These are phyloP conservation scores for Chelonus formosanus DNA, from an alignment of 2,888 invertebrate genomes.

Conservation along the genomic window DNA sequence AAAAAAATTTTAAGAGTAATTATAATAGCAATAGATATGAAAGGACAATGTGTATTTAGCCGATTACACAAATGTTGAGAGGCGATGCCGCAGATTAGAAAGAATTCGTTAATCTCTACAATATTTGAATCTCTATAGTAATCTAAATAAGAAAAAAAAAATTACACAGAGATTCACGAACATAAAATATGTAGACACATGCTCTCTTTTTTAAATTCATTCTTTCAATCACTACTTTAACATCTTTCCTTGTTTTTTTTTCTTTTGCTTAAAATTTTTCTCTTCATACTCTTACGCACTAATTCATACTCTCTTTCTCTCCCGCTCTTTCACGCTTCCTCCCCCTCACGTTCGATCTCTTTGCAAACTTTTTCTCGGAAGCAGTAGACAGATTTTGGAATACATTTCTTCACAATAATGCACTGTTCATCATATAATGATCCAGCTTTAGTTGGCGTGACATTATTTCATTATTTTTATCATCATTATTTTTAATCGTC, in stretches of 20 bases:
- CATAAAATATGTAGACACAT: slow-evolving; percentile 35
- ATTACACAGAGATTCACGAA: slow-evolving; percentile 44
- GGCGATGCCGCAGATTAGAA: slow-evolving; percentile 32
- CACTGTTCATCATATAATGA: slow-evolving; percentile 8
- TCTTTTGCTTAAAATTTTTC: slow-evolving; percentile 15
- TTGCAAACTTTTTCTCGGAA: slow-evolving; percentile 53
- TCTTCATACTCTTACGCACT: slow-evolving; percentile 12
- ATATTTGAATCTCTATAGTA: background rate
- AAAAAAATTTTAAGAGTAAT: slow-evolving; percentile 7
- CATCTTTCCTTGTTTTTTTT: slow-evolving; percentile 25
- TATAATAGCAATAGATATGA: slow-evolving; percentile 10
- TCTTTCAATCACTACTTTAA: slow-evolving; percentile 20
- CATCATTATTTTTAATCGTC: slow-evolving; percentile 38
- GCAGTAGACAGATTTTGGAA: slow-evolving; percentile 57
- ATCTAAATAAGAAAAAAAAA: too few relatives aligned
- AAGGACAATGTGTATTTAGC: slow-evolving; percentile 8
- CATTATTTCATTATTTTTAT: background rate
- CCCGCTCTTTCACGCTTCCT: slow-evolving; percentile 27
- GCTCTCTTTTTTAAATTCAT: slow-evolving; percentile 1
- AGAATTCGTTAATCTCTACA: background rate
- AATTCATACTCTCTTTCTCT: slow-evolving; percentile 33
- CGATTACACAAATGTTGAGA: slow-evolving; percentile 16
- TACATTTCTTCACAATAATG: slow-evolving; percentile 39
- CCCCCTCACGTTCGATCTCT: slow-evolving; percentile 26
- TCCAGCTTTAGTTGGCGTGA: slow-evolving; percentile 45